Evolutionary conservation across 2,113 vertebrate genomes (phyloP), one percentile per base, ranked within the genome.

Genomic region (Paratilapia polleni): DNA sequence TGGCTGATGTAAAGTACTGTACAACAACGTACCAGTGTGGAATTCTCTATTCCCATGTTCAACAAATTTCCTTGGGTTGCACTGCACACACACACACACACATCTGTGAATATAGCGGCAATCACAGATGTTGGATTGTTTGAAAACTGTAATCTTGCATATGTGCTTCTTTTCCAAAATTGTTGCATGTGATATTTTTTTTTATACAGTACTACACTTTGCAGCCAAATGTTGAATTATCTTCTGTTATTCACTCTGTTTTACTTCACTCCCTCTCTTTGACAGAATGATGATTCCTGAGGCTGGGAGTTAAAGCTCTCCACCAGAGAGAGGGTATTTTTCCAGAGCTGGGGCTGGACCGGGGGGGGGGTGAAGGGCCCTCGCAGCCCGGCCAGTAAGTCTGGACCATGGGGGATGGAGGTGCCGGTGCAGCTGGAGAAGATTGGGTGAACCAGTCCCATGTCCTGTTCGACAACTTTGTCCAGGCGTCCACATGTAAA

Each of bases 401-500:
- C 87, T 83, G 92, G 90, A 95, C 89, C 88, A 96, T 96, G 96
- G 95, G 95, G 86, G 95, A 96, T 93, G 94, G 93, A 88, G 93
- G 92, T 2, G 75, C 77, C 7, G 28, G 84, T 62, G 91, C 88
- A 5, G 20, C 84, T 6, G 94, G 94, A 60, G 92, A 93, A 88
- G 96, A 97, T 64, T 94, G 96, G 57, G 93, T 95, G 47, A 98
- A 97, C 91, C 96, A 80, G 52, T 96, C 98, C 60, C 98, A 99
- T 0, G 87, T 96, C 87, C 96, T 99, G 87, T 99, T 99, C 2
- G 98, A 99, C 95, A 97, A 95, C 60, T 99, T 99, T 54, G 97
- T 99, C 92, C 98, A 99, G 94, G 98, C 97, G 59, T 93, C 94
- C 86, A 99, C 98, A n/a, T 99, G 95, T 79, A 99, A 99, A 91